A percentile compares a stretch with the other conserved stretches of the same genome.
phyloP scores from a whole-genome alignment of 2,113 vertebrate genomes.

The Ia io region DNA sequence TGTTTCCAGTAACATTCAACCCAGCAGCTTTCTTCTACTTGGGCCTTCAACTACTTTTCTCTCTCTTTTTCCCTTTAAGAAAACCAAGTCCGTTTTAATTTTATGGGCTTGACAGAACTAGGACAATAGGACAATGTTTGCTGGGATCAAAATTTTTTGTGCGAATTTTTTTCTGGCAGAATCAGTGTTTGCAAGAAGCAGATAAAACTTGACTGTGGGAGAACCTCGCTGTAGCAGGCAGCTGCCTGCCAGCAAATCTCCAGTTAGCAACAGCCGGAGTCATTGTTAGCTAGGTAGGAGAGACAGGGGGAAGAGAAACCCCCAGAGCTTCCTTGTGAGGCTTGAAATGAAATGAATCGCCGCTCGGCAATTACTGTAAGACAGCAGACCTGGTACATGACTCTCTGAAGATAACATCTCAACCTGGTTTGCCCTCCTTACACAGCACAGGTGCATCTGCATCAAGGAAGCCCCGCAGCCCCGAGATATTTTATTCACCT shows the following conservation, averaged over 20 bases:
- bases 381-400: slow-evolving; percentile 74
- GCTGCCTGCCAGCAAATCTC: slow-evolving; percentile 84
- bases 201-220: slow-evolving; percentile 83
- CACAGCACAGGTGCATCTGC: slow-evolving; percentile 62
- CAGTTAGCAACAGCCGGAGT: slow-evolving; percentile 74
- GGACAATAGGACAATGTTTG: slow-evolving; percentile 81
- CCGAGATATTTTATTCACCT: slow-evolving; percentile 86
- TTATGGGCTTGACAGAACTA: slow-evolving; percentile 78
- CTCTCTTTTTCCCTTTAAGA: slow-evolving; percentile 60
- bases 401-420: slow-evolving; percentile 80
- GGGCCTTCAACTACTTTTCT: slow-evolving; percentile 28
- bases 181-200: slow-evolving; percentile 83
- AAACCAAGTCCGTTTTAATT: slow-evolving; percentile 78
- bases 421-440: slow-evolving; percentile 73
- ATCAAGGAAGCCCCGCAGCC: slow-evolving; percentile 75
- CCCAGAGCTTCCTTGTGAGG: slow-evolving; percentile 72
- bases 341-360: slow-evolving; percentile 77
- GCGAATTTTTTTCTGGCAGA: slow-evolving; percentile 78
- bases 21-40: background rate
- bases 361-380: slow-evolving; percentile 79
- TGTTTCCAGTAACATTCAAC: background rate
- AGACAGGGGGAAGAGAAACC: slow-evolving; percentile 62
- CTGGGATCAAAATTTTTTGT: slow-evolving; percentile 75
- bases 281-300: slow-evolving; percentile 81
- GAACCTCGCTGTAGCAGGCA: slow-evolving; percentile 76